Base-by-base conservation (phyloP, 1,140 invertebrate species). In the Arctopsyche grandis region DNA sequence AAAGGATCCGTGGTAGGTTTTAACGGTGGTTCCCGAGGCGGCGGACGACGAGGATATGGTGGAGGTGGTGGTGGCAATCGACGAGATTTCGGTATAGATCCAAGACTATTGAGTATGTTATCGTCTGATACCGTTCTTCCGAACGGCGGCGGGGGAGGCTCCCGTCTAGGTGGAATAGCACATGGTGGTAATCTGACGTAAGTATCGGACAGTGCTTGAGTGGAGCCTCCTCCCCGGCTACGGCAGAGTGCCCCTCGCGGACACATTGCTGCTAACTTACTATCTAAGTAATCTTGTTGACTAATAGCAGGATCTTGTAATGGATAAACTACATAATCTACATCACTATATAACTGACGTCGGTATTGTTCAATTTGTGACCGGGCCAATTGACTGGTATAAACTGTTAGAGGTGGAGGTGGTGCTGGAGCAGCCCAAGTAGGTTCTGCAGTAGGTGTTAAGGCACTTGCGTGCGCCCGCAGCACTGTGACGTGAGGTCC, bases 281-380 rank as follows among this genome's bases (percentile, higher is more conserved):
- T 94, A 83, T 96, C 95, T 82, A 96, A 90, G 85, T 97, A 97
- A 84, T 97, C 95, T 85, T 96, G 95, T 85, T 95, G 94, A 77
- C 94, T 96, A 19, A 96, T 91, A 0, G 94, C 93, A 21, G 95
- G 95, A 86, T 97, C 95, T 86, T 96, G 95, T 66, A 96, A 85
- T 0, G 95, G 95, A 84, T 96, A 97, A 84, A 96, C 94, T 0
- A 96, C 95, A 83, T 95, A 97, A 85, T 97, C 95, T 5, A 95
- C 94, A 83, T 96, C 95, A 46, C 95, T 96, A 82, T 95, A 95
- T 16, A 96, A 89, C 83, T 96, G 95, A 83, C 95, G 94, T 83
- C 95, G 93, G 83, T 95, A 96, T 79, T 94, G 92, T 82, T 95
- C 93, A 71, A 95, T 93, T 80, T 95, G 94, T 26, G 93, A 93